Evolutionary conservation across 2,113 vertebrate species (phyloP).

Genomic region (Ailurus styani): DNA sequence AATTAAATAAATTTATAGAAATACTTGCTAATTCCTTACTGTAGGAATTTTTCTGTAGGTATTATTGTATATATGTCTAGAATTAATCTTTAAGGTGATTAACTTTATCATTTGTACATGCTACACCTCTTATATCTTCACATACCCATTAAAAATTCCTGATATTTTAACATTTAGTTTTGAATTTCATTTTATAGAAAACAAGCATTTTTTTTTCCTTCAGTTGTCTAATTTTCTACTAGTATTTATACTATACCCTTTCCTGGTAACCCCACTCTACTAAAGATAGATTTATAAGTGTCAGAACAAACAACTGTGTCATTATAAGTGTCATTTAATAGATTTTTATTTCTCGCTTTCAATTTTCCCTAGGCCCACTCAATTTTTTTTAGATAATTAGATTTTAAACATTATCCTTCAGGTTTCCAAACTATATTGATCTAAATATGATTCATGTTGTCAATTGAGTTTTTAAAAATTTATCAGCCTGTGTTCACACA

Average conservation of each 20-base stretch:
- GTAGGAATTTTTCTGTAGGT: constrained; percentile 67
- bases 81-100: constrained; percentile 52
- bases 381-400: constrained; percentile 22
- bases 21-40: constrained; percentile 72
- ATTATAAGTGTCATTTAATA: constrained; percentile 10
- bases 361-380: constrained; percentile 31
- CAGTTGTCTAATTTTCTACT: not conserved
- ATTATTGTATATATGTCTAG: constrained; percentile 59
- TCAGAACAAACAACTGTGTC: constrained; percentile 18
- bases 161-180: constrained; percentile 17
- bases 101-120: constrained; percentile 37
- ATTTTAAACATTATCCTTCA: constrained; percentile 55
- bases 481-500: constrained; percentile 12
- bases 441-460: constrained; percentile 46
- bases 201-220: constrained; percentile 22
- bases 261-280: not conserved
- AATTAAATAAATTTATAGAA: constrained; percentile 78
- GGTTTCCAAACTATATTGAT: constrained; percentile 51
- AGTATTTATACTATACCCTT: not conserved
- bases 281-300: constrained; percentile 43
- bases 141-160: not conserved
- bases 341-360: constrained; percentile 61
- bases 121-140: not conserved
- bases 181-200: constrained; percentile 32
- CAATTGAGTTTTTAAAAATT: constrained; percentile 41